Conservation (phyloP, 1,140 invertebrate genomes). For the Acromyrmex charruanus region DNA sequence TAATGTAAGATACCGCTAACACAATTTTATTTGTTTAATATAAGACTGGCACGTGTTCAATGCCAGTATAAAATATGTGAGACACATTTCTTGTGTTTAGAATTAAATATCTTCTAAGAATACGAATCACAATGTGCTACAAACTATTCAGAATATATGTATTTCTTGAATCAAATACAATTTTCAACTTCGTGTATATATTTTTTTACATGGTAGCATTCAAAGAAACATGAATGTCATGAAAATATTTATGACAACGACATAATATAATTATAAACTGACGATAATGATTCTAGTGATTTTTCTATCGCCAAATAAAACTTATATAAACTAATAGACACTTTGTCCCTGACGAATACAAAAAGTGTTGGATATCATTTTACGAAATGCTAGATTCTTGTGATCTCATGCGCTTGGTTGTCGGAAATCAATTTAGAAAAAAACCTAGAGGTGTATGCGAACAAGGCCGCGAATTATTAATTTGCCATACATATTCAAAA, state of each 20-base stretch:
- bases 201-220: conserved; percentile 8
- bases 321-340: neutral
- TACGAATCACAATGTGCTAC: neutral
- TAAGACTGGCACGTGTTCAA: neutral
- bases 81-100: neutral
- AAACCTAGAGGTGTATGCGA: neutral
- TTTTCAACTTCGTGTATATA: neutral
- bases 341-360: neutral
- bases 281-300: neutral
- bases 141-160: neutral
- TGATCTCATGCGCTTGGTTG: neutral
- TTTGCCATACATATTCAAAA: conserved; percentile 45
- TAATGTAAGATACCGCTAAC: neutral
- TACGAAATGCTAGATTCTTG: neutral
- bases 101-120: neutral
- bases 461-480: conserved; percentile 57
- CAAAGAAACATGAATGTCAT: neutral
- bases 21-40: neutral
- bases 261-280: conserved; percentile 11
- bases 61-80: neutral
- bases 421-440: conserved; percentile 8
- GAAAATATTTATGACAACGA: conserved; percentile 37
- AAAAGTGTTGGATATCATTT: conserved; percentile 2
- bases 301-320: conserved; percentile 6
- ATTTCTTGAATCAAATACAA: neutral